Percentiles rank a stretch among this genome's conserved stretches.
Conservation (phyloP, 2,797 vertebrate species). For the Allobates femoralis region DNA sequence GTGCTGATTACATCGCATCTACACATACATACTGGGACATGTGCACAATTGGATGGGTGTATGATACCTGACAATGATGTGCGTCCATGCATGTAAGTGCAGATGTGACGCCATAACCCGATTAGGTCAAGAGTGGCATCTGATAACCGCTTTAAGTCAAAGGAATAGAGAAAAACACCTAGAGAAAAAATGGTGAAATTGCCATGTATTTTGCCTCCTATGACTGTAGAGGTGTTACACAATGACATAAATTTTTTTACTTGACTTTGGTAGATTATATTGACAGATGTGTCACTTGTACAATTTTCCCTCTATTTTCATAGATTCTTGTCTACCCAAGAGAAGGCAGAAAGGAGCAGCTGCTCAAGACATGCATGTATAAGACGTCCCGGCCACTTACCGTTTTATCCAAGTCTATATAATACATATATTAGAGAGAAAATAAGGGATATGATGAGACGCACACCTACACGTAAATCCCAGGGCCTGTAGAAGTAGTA, state of each 20-base stretch:
- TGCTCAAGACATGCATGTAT: not conserved
- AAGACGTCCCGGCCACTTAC: slow-evolving; percentile 3
- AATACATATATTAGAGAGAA: slow-evolving; percentile 5
- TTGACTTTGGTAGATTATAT: not conserved
- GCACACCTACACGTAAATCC: not conserved
- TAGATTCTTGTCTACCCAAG: not conserved
- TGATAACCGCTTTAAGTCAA: not conserved
- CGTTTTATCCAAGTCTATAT: not conserved
- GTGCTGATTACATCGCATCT: too few relatives aligned
- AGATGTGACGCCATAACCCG: too few relatives aligned
- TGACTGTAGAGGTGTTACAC: not conserved
- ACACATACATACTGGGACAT: too few relatives aligned
- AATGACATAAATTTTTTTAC: not conserved
- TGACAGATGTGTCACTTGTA: not conserved
- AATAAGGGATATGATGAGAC: slow-evolving; percentile 9
- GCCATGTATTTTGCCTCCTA: not conserved
- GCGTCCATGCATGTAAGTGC: too few relatives aligned
- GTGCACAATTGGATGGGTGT: too few relatives aligned
- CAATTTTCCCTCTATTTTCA: not conserved
- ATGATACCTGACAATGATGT: too few relatives aligned
- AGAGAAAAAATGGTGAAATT: not conserved
- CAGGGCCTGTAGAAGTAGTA: not conserved
- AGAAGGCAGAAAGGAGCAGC: not conserved
- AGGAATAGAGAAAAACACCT: not conserved
- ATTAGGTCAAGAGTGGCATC: not conserved